Conservation (phyloP, 2,797 vertebrate species). For the Lophotriccus pileatus region DNA sequence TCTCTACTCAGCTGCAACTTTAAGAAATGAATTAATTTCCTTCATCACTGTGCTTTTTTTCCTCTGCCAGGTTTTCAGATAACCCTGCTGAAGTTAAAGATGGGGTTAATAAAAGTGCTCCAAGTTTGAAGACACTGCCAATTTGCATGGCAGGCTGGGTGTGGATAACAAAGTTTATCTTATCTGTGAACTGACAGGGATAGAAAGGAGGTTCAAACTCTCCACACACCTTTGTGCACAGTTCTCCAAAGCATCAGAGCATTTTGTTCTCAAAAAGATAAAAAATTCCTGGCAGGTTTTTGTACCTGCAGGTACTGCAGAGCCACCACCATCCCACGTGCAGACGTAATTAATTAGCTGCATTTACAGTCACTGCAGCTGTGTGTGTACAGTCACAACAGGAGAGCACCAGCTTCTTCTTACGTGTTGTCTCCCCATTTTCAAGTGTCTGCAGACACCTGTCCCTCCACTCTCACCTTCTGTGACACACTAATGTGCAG, state of each 20-base stretch:
- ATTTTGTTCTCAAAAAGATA: neutral
- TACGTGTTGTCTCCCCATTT: neutral
- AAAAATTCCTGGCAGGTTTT: constrained; percentile 3
- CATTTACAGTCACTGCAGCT: constrained; percentile 22
- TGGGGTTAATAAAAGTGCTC: neutral
- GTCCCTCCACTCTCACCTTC: constrained; percentile 48
- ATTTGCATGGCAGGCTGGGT: neutral
- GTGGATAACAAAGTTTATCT: neutral
- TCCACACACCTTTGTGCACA: neutral
- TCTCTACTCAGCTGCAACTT: neutral
- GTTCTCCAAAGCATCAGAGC: neutral
- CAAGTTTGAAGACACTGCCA: neutral
- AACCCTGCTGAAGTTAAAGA: neutral
- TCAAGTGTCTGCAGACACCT: constrained; percentile 27
- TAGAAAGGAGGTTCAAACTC: neutral
- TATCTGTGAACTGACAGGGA: neutral
- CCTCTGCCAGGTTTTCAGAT: neutral
- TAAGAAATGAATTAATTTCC: neutral
- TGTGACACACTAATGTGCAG: constrained; percentile 11
- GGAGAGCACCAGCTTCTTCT: neutral
- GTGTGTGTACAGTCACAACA: neutral
- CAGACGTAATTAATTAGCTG: constrained; percentile 41
- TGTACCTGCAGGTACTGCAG: constrained; percentile 8
- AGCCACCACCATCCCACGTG: neutral
- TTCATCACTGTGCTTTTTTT: neutral